Base-by-base conservation (phyloP, 2,797 vertebrate species). In the Heliangelus exortis region DNA sequence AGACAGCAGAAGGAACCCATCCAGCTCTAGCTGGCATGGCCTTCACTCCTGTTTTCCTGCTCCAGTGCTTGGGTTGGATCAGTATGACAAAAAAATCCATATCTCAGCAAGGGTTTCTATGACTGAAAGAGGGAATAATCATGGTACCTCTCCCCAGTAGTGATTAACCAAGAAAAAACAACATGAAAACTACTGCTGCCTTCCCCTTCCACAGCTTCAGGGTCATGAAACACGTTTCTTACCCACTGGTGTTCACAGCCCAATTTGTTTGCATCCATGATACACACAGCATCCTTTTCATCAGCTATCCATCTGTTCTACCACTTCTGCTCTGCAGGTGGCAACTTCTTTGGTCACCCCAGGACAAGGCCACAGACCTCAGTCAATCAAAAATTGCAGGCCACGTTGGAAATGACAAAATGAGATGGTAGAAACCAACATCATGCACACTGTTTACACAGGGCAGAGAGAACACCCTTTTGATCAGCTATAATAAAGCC, bases 81-180 rank as follows among this genome's bases (percentile, higher is more conserved):
- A 94, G 34, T 33, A 55, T 84, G 74, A 92, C 59, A 89, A 74
- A 83, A 84, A 93, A 74, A 54, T 31, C 72, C 68, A 54, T 54
- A 87, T 43, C 69, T 91, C 89, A 66, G 36, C 29, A 61, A 68
- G 25, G 68, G 65, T 59, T 89, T 89, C 68, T 77, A 17, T 71
- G 82, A 80, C 41, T 83, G 68, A 89, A 92, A 87, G 65, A 57
- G 53, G 61, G 93, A 92, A 89, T 83, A 63, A 74, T 71, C 34
- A 13, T 23, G 72, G n/a, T 20, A 68, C 26, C 41, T 83, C 33
- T 87, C 72, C 58, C 5, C 34, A 59, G 81, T 1, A 63, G 53
- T 2, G 2, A 74, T 47, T 63, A 83, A 65, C 61, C 50, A 74
- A 89, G 57, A 89, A 67, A 85, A 76, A 43, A 0, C 34, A 68